Conservation (phyloP, 2,797 vertebrate species). For the Poecilia gillii region DNA sequence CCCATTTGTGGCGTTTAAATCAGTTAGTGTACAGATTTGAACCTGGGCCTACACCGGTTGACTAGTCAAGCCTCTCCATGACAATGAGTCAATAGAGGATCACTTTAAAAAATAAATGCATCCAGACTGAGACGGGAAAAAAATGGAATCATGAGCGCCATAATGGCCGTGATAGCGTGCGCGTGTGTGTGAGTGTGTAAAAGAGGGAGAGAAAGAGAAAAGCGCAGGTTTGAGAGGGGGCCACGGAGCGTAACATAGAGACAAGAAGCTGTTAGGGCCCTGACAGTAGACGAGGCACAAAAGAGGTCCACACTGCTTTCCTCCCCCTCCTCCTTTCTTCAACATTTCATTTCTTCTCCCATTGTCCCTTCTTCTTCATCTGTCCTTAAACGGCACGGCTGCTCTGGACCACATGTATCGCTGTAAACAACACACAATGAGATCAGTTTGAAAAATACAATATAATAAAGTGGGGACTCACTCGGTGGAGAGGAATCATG, state of each 20-base stretch:
- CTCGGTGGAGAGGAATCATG: constrained; percentile 81
- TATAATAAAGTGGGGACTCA: constrained; percentile 73
- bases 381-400: constrained; percentile 50
- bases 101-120: constrained; percentile 84
- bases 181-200: not conserved
- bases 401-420: constrained; percentile 37
- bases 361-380: constrained; percentile 23
- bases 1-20: constrained; percentile 69
- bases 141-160: constrained; percentile 77
- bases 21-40: constrained; percentile 72
- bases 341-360: constrained; percentile 50
- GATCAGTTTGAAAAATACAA: constrained; percentile 72
- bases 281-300: constrained; percentile 78
- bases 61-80: constrained; percentile 76
- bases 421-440: constrained; percentile 75
- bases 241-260: constrained; percentile 81
- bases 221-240: constrained; percentile 79
- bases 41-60: constrained; percentile 71
- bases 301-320: constrained; percentile 70
- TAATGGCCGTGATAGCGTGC: constrained; percentile 72
- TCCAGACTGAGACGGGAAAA: constrained; percentile 79
- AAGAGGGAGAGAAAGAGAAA: not conserved
- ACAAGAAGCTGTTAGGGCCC: constrained; percentile 79
- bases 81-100: constrained; percentile 85
- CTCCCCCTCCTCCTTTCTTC: constrained; percentile 51